Base-by-base conservation (phyloP, 1,140 invertebrate genomes). In the Panagrolaimus sp. region DNA sequence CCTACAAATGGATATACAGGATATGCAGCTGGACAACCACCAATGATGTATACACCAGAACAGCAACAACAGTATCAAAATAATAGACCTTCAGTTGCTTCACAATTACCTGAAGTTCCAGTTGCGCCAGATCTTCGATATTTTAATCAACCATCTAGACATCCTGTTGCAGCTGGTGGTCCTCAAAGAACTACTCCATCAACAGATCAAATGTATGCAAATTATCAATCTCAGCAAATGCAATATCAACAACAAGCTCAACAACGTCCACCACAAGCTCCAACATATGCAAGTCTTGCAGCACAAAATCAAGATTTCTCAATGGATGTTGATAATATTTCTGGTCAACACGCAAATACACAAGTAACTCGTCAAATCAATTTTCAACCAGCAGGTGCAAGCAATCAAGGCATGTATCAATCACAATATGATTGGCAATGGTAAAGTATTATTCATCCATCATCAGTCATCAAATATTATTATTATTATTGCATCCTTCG, bases 291-390 rank as follows among this genome's bases (percentile, higher is more conserved):
- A 20, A 11, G 11, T 11, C 11, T 57, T 11, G 51, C 51, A 11
- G 20, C 51, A 20, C 51, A 57, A 27, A 57, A 57, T 57, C 51
- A 57, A 57, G 51, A 57, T 27, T 57, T 57, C 20, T 57, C 51
- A 11, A 16, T 25, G 11, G 51, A 57, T 20, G 51, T 57, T 11
- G 51, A 57, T 57, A 27, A 9, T 20, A 27, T 20, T 27, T 57
- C 27, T 57, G 20, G 20, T n/a, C 4, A 20, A 27, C 51, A 27
- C 9, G 8, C 51, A 5, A 9, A 11, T 11, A 20, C 20, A 11
- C 13, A 20, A 13, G 27, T 57, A 14, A 2, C 20, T 27, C 51
- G 20, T n/a, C 27, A 20, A 57, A 4, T 13, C n/a, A 8, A 3
- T 11, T 25, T 25, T 20, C 16, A 25, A 20, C 48, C 51, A 11